Percentiles rank a stretch among this genome's conserved stretches.
These are phyloP conservation scores for Vireo altiloquus DNA, from an alignment of 2,113 vertebrate genomes.

Conservation along the genomic window DNA sequence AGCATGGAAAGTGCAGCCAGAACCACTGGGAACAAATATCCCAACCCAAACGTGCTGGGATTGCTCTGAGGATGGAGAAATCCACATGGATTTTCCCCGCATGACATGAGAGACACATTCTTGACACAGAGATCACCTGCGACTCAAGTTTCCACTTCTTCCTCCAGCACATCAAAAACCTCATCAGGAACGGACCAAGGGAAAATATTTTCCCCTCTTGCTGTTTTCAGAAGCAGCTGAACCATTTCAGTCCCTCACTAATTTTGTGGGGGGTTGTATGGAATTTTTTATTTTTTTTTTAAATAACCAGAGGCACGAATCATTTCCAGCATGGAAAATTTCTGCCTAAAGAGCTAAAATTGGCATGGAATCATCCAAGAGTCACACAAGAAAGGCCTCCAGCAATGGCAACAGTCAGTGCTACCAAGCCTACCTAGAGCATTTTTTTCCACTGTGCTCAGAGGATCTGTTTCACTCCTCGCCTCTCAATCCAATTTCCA, in stretches of 20 bases:
- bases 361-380: slow-evolving; percentile 26
- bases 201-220: slow-evolving; percentile 5
- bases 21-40: not conserved
- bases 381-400: slow-evolving; percentile 43
- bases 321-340: slow-evolving; percentile 51
- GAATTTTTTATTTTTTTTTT: not conserved
- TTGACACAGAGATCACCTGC: slow-evolving; percentile 12
- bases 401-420: slow-evolving; percentile 6
- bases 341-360: slow-evolving; percentile 60
- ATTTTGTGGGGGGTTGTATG: not conserved
- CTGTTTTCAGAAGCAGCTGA: not conserved
- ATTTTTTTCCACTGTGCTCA: slow-evolving; percentile 52
- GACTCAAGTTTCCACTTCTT: not conserved
- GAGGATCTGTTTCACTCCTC: slow-evolving; percentile 31
- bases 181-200: not conserved
- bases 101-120: not conserved
- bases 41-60: not conserved
- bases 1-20: not conserved
- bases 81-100: not conserved
- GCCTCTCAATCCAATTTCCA: slow-evolving; percentile 41
- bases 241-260: not conserved
- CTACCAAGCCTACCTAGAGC: slow-evolving; percentile 32
- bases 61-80: not conserved
- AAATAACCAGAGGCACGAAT: not conserved
- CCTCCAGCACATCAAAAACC: not conserved